Evolutionary conservation across 1,140 invertebrate genomes (phyloP).

Genomic region (Vollenhovia emeryi): DNA sequence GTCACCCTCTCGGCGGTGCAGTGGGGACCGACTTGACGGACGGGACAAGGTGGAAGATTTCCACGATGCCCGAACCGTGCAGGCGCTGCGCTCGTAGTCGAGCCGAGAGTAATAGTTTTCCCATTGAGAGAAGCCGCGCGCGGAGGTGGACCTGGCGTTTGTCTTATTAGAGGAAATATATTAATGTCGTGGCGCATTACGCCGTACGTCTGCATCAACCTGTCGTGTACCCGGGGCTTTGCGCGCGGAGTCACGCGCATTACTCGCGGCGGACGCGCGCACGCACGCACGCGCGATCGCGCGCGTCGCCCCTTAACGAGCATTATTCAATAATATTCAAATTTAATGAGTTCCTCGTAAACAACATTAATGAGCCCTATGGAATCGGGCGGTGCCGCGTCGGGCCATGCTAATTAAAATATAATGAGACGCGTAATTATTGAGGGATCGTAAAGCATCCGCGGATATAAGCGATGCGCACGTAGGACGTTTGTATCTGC

Average conservation of each 20-base stretch:
- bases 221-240: conserved; percentile 47
- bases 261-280: not conserved
- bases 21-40: conserved; percentile 16
- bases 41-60: conserved; percentile 72
- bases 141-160: conserved; percentile 65
- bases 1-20: conserved; percentile 17
- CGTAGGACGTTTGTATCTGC: conserved; percentile 56
- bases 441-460: conserved; percentile 78
- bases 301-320: conserved; percentile 75
- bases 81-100: not conserved
- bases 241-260: conserved; percentile 1
- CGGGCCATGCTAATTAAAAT: conserved; percentile 82
- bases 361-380: conserved; percentile 80
- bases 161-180: conserved; percentile 76
- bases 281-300: conserved; percentile 59
- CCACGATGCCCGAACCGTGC: conserved; percentile 60
- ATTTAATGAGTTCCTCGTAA: conserved; percentile 82
- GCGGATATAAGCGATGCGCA: conserved; percentile 56
- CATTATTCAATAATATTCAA: conserved; percentile 83
- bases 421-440: conserved; percentile 84
- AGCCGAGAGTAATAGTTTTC: conserved; percentile 60
- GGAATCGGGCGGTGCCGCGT: conserved; percentile 73
- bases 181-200: conserved; percentile 73
- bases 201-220: conserved; percentile 72
- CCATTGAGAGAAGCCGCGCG: conserved; percentile 34